Evolutionary conservation across 2,797 vertebrate genomes (phyloP), one percentile per base, ranked within the genome.

Genomic region (Sebastes goodei): DNA sequence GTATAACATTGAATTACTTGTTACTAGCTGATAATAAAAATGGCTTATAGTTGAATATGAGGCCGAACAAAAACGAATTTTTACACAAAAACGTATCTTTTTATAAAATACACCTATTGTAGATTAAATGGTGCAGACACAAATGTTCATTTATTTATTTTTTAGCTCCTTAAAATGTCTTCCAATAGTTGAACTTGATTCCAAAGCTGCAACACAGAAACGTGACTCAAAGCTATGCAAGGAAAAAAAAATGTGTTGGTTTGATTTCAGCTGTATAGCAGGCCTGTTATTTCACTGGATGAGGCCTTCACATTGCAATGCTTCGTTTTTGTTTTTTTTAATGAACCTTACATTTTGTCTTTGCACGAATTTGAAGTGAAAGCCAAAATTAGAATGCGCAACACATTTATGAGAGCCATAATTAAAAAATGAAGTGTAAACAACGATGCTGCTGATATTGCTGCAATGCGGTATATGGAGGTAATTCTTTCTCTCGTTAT

Each of bases 391-490:
- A 52, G 57, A 74, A 76, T 12, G 11, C 53, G 38, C 53, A 10
- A 27, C 25, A 29, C 25, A 74, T 80, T 72, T 17, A 32, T 62
- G 29, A 61, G 6, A 61, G 32, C 5, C 25, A 14, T 42, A 42
- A 42, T 42, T 42, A 71, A 38, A 77, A 42, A 76, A 81, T 49
- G 2, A 82, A 75, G n/a, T 87, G 30, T 55, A 83, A 84, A 84
- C 71, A 76, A 53, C 66, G 60, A 38, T 32, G 81, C 64, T 83
- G 81, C 69, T 78, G 81, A 67, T 86, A 73, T 38, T 94, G 87
- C 94, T 96, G 95, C 95, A 96, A 89, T 96, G 95, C 95, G 94
- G 94, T 93, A 93, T 93, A 93, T 86, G 92, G 90, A 93, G 92
- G 90, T 89, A 83, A 75, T 88, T 87, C 77, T 81, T 66, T 86